Conservation (phyloP, 2,888 invertebrate species). For the Amitus sp. region DNA sequence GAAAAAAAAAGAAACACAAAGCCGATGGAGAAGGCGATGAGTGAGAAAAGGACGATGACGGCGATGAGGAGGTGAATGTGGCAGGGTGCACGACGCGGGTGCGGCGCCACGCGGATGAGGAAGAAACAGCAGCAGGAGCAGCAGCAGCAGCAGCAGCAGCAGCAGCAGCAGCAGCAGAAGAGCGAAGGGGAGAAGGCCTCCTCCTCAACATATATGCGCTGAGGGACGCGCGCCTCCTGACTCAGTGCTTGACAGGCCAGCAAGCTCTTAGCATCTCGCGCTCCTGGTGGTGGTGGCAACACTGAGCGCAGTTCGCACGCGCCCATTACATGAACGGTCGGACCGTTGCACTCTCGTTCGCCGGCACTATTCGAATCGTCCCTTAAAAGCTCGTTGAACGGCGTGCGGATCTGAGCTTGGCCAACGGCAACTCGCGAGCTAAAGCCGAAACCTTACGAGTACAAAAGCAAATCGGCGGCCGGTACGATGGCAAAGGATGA, state of each 20-base stretch:
- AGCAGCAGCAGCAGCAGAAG: no score
- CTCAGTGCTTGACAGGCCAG: conserved; percentile 65
- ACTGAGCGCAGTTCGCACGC: conserved; percentile 35
- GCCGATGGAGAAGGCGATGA: not conserved
- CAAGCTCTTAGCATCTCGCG: conserved; percentile 62
- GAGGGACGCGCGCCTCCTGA: conserved; percentile 63
- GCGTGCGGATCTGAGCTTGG: conserved; percentile 3
- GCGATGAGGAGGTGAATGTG: not conserved
- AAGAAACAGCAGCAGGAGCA: no score
- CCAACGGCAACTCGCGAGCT: not conserved
- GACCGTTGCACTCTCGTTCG: conserved; percentile 15
- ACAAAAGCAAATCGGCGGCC: conserved; percentile 13
- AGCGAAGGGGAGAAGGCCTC: conserved; percentile 57
- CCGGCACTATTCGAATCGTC: not conserved
- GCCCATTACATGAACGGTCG: conserved; percentile 12
- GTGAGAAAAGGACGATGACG: not conserved
- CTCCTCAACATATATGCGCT: conserved; percentile 62
- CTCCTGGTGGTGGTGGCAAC: conserved; percentile 43
- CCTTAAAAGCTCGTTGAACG: conserved; percentile 9
- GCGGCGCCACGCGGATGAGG: conserved; percentile 37
- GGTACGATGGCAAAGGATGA: conserved; percentile 24
- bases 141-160: no score
- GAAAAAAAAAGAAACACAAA: not conserved
- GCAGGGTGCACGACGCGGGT: conserved; percentile 42
- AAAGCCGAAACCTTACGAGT: conserved; percentile 1